These are phyloP conservation scores for Smithornis capensis DNA, from an alignment of 2,113 vertebrate genomes.

Conservation along the genomic window DNA sequence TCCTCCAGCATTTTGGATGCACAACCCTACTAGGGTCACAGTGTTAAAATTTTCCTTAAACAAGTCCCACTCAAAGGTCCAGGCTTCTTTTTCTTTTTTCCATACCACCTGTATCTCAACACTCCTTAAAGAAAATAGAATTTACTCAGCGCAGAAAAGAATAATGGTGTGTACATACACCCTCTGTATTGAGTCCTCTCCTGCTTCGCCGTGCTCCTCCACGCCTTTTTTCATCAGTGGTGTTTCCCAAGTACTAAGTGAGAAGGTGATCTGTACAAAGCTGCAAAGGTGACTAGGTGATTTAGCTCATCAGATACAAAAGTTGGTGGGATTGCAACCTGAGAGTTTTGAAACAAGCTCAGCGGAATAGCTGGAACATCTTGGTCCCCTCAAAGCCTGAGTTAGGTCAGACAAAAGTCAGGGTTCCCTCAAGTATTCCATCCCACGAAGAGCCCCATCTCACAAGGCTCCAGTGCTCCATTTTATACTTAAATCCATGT, in stretches of 20 bases:
- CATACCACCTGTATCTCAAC: background rate
- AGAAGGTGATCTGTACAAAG: background rate
- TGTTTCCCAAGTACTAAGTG: background rate
- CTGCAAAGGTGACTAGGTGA: background rate
- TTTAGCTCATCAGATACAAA: background rate
- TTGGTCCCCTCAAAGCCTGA: background rate
- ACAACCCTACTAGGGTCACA: background rate
- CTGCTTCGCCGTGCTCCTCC: background rate
- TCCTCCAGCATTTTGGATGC: background rate
- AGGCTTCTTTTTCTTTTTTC: background rate
- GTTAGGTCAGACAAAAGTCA: background rate
- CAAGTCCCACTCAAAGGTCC: background rate
- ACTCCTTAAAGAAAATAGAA: background rate
- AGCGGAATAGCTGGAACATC: background rate
- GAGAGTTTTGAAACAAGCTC: background rate
- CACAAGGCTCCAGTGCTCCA: background rate
- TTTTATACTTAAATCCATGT: background rate
- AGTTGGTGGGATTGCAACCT: background rate
- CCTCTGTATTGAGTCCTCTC: background rate
- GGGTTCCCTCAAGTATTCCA: background rate
- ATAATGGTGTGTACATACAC: background rate
- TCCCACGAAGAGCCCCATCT: background rate
- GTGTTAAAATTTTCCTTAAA: conserved; percentile 37
- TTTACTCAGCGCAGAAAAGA: background rate
- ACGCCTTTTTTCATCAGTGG: background rate